phyloP scores from a whole-genome alignment of 2,113 vertebrate genomes.

The Rhegmatorhina hoffmannsi region DNA sequence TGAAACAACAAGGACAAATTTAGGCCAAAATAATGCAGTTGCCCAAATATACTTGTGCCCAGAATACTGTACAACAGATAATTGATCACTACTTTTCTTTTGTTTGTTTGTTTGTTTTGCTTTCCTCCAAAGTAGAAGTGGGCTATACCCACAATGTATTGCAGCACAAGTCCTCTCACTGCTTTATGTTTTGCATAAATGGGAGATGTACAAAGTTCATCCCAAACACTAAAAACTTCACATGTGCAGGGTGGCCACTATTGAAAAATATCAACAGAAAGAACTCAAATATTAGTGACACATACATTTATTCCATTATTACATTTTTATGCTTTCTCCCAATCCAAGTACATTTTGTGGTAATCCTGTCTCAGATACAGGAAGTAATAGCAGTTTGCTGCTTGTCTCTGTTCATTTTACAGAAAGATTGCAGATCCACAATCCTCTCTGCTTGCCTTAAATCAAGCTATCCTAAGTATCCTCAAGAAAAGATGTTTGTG shows the following conservation, averaged over 20 bases:
- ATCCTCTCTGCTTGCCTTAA: background rate
- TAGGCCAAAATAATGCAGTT: background rate
- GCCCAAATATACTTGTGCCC: background rate
- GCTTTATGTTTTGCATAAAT: background rate
- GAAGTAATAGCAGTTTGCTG: background rate
- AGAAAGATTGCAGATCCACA: background rate
- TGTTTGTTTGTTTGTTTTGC: too few species aligned
- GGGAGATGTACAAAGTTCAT: background rate
- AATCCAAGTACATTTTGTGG: background rate
- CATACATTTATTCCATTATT: background rate
- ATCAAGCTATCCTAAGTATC: background rate
- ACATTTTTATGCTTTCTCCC: background rate
- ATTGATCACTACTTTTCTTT: background rate
- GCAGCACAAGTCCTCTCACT: background rate
- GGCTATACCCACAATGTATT: background rate
- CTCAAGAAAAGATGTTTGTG: background rate
- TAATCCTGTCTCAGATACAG: background rate
- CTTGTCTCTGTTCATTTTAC: background rate
- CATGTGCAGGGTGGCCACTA: rapidly evolving
- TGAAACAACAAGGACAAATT: background rate
- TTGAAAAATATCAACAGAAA: background rate
- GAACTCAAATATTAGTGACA: background rate
- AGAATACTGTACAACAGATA: background rate
- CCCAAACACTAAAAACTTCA: background rate
- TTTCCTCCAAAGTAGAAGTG: background rate